A percentile compares a stretch with the other conserved stretches of the same genome.
Evolutionary conservation across 2,797 vertebrate genomes (phyloP).

Genomic region (Pelodytes ibericus): DNA sequence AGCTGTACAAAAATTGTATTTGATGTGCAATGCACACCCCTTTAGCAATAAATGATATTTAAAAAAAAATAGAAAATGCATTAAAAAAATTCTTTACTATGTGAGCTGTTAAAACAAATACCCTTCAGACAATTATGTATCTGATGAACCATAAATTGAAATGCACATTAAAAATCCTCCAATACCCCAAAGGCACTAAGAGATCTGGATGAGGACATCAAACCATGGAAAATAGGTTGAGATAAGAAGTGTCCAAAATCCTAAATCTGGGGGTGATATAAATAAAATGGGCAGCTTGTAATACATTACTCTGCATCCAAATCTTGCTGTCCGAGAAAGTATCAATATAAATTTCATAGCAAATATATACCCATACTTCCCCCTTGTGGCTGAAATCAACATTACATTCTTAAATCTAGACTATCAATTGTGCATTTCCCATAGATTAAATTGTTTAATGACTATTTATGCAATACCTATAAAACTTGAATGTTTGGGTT

Average conservation of each 20-base stretch:
- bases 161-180: neutral
- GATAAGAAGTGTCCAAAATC: constrained; percentile 5
- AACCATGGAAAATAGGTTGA: neutral
- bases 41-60: constrained; percentile 6
- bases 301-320: neutral
- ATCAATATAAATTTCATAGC: neutral
- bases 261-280: neutral
- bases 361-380: constrained; percentile 24
- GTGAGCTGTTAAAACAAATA: neutral
- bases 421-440: too few species aligned
- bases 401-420: neutral
- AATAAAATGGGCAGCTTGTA: neutral
- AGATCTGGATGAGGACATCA: neutral
- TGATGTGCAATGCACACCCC: constrained; percentile 6
- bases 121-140: neutral
- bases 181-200: neutral
- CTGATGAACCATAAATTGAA: neutral
- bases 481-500: too few species aligned
- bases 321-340: neutral
- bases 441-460: constrained; percentile 9
- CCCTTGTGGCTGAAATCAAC: constrained; percentile 16
- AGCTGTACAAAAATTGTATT: neutral
- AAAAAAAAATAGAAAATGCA: neutral
- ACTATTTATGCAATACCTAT: neutral
- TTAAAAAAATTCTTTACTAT: constrained; percentile 12